Conservation (phyloP, 2,888 invertebrate genomes). For the Ellobium chinense region DNA sequence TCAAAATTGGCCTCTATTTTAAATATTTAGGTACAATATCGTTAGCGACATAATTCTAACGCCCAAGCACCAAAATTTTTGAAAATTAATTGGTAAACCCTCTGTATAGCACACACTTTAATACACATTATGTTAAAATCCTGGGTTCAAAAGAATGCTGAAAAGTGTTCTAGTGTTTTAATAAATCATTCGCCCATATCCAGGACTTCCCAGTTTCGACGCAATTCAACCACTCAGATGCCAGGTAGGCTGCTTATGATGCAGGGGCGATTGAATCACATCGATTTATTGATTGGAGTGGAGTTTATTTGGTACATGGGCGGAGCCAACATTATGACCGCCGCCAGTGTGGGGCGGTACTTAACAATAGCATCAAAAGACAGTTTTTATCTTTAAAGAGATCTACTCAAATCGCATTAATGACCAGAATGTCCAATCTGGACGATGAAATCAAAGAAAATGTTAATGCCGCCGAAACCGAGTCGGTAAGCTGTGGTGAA, state of each 20-base stretch:
- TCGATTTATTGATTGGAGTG: background rate
- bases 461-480: background rate
- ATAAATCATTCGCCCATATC: conserved; percentile 1
- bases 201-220: background rate
- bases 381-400: too few relatives aligned
- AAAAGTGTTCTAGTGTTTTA: background rate
- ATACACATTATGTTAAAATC: background rate
- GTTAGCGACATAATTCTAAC: background rate
- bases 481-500: background rate
- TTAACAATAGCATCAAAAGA: background rate
- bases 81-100: background rate
- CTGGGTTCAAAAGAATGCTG: background rate
- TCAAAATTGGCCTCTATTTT: too few relatives aligned
- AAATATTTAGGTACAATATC: too few relatives aligned
- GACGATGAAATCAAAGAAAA: background rate
- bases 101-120: background rate
- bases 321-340: background rate
- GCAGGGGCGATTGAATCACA: background rate
- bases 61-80: conserved; percentile 1
- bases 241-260: background rate
- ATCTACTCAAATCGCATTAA: too few relatives aligned
- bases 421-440: background rate
- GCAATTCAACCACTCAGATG: background rate
- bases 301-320: background rate
- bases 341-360: background rate